phyloP scores from a whole-genome alignment of 2,797 vertebrate species.

The Anguilla pacifica region DNA sequence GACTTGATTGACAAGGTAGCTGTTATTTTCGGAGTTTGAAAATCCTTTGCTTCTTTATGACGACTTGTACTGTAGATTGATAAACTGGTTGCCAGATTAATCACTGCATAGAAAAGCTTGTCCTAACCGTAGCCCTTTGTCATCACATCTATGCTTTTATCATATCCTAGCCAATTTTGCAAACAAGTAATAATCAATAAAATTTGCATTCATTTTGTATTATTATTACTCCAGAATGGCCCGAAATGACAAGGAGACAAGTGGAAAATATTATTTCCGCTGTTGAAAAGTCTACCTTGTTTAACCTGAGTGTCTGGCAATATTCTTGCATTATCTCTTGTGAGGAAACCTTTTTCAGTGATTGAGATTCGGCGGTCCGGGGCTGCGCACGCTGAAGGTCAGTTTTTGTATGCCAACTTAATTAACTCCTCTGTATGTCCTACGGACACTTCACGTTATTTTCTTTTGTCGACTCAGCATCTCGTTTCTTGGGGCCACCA shows the following conservation, averaged over 20 bases:
- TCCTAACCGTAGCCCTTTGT: not conserved
- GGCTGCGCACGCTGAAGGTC: constrained; percentile 3
- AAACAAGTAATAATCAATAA: not conserved
- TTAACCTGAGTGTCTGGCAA: not conserved
- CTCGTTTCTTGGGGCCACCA: not conserved
- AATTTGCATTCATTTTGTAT: not conserved
- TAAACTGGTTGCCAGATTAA: not conserved
- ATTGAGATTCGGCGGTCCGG: not conserved
- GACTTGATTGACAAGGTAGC: not conserved
- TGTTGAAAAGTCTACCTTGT: not conserved
- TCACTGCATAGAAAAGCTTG: not conserved
- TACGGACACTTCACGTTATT: not conserved
- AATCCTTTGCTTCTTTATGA: not conserved
- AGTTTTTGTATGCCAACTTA: constrained; percentile 6
- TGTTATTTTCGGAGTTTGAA: not conserved
- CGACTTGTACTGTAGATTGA: not conserved
- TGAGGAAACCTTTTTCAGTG: not conserved
- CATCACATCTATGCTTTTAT: not conserved
- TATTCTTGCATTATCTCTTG: not conserved
- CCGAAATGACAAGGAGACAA: not conserved
- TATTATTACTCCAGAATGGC: not conserved
- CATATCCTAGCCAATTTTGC: not conserved
- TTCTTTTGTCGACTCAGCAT: constrained; percentile 11
- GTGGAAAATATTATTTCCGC: not conserved
- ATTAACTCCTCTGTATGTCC: constrained; percentile 2